A percentile compares a stretch with the other conserved stretches of the same genome.
phyloP scores from a whole-genome alignment of 1,140 invertebrate species.

The Halesus radiatus region DNA sequence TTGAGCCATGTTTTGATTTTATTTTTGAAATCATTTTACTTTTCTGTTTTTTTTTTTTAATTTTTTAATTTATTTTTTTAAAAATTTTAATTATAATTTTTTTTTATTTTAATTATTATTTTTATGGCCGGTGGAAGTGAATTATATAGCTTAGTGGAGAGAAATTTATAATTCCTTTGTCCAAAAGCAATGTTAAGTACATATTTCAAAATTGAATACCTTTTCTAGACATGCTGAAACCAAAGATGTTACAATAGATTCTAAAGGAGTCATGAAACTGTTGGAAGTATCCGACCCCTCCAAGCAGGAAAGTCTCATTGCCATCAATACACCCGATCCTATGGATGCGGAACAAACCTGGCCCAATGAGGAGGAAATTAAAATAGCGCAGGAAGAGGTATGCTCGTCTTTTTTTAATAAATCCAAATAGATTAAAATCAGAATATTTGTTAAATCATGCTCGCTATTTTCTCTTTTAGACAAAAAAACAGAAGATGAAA shows the following conservation, averaged over 20 bases:
- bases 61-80: too few species aligned
- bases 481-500: conserved; percentile 79
- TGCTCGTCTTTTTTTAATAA: conserved; percentile 46
- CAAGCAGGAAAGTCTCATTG: conserved; percentile 82
- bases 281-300: conserved; percentile 77
- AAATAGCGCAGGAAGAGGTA: conserved; percentile 76
- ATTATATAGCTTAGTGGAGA: too few species aligned
- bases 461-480: conserved; percentile 53
- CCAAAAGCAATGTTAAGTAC: too few species aligned
- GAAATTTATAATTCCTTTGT: too few species aligned
- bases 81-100: too few species aligned
- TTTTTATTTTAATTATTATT: too few species aligned
- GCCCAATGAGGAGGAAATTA: conserved; percentile 93
- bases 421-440: background rate
- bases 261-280: conserved; percentile 61
- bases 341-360: conserved; percentile 98
- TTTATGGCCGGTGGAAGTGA: too few species aligned
- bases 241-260: conserved; percentile 62
- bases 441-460: background rate
- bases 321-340: conserved; percentile 87
- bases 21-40: too few species aligned
- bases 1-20: too few species aligned
- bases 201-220: too few species aligned
- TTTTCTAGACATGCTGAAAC: conserved; percentile 49
- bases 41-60: too few species aligned